A percentile compares a stretch with the other conserved stretches of the same genome.
phyloP scores from a whole-genome alignment of 2,113 vertebrate genomes.

The Dasyprocta punctata region DNA sequence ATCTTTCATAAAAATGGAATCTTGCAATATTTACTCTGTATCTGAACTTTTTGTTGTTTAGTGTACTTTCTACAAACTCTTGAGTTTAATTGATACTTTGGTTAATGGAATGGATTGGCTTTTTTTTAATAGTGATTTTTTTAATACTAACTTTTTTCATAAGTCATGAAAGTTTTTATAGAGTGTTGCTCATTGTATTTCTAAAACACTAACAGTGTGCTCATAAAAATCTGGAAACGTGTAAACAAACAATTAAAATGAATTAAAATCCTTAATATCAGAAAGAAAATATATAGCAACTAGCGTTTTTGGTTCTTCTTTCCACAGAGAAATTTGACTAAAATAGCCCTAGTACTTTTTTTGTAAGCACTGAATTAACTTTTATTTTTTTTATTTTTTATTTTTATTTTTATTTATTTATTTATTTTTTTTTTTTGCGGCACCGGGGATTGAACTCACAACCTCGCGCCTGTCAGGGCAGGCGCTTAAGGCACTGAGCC shows the following conservation, averaged over 20 bases:
- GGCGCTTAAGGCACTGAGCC: no score
- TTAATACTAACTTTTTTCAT: not conserved
- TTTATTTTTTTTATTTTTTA: no score
- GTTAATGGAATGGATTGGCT: not conserved
- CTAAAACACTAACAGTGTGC: not conserved
- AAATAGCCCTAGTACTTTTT: not conserved
- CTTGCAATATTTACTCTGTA: not conserved
- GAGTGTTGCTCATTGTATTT: not conserved
- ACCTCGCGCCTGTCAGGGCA: no score
- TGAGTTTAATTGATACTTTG: constrained; percentile 25
- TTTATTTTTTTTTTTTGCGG: no score
- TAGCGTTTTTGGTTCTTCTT: not conserved
- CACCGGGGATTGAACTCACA: no score
- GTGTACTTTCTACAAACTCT: not conserved
- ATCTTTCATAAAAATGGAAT: not conserved
- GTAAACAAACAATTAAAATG: not conserved
- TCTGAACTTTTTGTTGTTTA: not conserved
- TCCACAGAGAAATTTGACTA: not conserved
- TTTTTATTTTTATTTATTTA: no score
- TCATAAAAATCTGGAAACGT: not conserved
- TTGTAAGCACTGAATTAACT: not conserved
- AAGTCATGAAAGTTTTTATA: not conserved
- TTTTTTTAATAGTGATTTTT: not conserved
- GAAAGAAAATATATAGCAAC: not conserved
- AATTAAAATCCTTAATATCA: constrained; percentile 34